Base-by-base conservation (phyloP, 2,797 vertebrate genomes). In the Martes flavigula region DNA sequence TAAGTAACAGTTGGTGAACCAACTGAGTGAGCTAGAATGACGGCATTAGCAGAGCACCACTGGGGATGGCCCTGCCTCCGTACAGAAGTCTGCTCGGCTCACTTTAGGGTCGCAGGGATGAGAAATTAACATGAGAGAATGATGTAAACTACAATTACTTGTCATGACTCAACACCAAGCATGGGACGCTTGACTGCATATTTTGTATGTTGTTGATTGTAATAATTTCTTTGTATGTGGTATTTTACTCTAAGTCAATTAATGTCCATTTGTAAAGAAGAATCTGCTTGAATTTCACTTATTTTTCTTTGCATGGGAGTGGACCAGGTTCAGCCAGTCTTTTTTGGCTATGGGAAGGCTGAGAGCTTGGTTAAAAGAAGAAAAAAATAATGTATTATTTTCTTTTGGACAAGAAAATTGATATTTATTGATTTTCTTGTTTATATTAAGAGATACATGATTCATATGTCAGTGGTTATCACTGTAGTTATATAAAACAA, bases 391-490 rank as follows among this genome's bases (percentile, higher is more conserved):
- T 72, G 9, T 70, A 66, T 77, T 72, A 51, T 77, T 96, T 87
- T 72, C 25, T 95, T 93, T 85, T 86, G 83, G 68, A 72, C 82
- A 88, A 46, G 30, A 82, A 21, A 83, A 73, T 84, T 92, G 7
- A 6, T 89, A 3, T 87, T 78, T 84, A 62, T 64, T 92, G 40
- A 77, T 89, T 92, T 96, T 70, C 15, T 94, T 94, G n/a, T 90
- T 58, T 86, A 13, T 75, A 68, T 60, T 93, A 46, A 68, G 58
- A 4, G 48, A 43, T 56, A 27, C 58, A 56, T 56, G 58, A 70
- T 70, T 73, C 94, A 77, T 81, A 20, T 21, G 77, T 91, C 90
- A 75, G 30, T 87, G 40, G 12, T 88, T 79, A 48, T 95, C 11
- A 66, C 60, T 79, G 10, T 81, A 87, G 56, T 91, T 95, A 62